phyloP scores from a whole-genome alignment of 2,888 invertebrate species.

The Cataglyphis altisquamis region DNA sequence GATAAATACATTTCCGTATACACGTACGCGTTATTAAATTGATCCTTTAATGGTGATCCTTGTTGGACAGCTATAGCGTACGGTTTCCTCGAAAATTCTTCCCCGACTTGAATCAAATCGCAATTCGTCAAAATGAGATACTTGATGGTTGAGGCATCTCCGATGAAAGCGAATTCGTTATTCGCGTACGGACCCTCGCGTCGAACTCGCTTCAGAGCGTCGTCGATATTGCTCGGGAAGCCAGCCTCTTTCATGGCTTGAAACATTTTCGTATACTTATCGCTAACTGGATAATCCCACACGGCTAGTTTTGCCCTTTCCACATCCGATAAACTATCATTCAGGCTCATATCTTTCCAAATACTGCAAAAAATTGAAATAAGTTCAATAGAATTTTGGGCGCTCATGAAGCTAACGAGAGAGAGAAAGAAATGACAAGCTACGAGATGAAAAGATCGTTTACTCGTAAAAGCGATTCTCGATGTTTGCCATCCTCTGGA shows the following conservation, averaged over 20 bases:
- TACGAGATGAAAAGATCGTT: conserved; percentile 72
- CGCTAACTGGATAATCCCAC: conserved; percentile 99
- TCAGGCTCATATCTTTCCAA: conserved; percentile 99
- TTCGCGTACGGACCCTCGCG: conserved; percentile 89
- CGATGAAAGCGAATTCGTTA: conserved; percentile 96
- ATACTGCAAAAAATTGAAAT: conserved; percentile 88
- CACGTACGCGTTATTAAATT: conserved; percentile 97
- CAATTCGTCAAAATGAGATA: conserved; percentile 94
- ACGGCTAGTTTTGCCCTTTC: conserved; percentile 98
- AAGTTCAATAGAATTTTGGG: too few species aligned
- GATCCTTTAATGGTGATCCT: conserved; percentile 97
- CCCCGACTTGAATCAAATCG: conserved; percentile 96
- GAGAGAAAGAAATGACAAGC: background rate
- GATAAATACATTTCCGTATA: background rate
- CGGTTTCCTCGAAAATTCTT: conserved; percentile 98
- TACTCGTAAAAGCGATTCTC: conserved; percentile 97
- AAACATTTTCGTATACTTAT: conserved; percentile 99
- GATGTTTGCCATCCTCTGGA: conserved; percentile 97
- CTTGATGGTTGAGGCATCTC: conserved; percentile 97
- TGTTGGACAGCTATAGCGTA: conserved; percentile 99
- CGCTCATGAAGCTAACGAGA: background rate
- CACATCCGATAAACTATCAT: conserved; percentile 95
- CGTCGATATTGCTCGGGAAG: conserved; percentile 92
- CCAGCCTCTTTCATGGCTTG: conserved; percentile 96
- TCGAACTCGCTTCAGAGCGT: conserved; percentile 92